Evolutionary conservation across 2,113 vertebrate genomes (phyloP).

Genomic region (Aldabrachelys gigantea): DNA sequence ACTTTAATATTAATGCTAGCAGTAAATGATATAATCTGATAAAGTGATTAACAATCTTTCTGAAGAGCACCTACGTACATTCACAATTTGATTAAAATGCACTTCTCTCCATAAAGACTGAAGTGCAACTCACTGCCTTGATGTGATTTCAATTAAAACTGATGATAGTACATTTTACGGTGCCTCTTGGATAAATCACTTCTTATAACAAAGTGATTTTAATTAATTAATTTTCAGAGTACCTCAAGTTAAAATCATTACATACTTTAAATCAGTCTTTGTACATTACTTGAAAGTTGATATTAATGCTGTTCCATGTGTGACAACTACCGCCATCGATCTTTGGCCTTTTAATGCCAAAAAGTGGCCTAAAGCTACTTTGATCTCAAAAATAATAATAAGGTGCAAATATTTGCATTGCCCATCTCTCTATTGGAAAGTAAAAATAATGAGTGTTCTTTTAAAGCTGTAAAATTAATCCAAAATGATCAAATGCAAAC

Average conservation of each 20-base stretch:
- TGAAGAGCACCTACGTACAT: conserved; percentile 6
- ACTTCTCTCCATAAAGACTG: background rate
- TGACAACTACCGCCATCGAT: background rate
- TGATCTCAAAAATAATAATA: background rate
- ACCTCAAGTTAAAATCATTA: conserved; percentile 14
- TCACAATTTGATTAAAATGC: conserved; percentile 28
- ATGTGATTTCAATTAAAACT: conserved; percentile 42
- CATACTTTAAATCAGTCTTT: background rate
- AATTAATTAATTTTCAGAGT: conserved; percentile 20
- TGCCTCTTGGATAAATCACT: conserved; percentile 24
- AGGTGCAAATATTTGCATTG: background rate
- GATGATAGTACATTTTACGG: conserved; percentile 19
- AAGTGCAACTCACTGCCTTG: background rate
- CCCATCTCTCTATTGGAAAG: background rate
- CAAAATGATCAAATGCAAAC: background rate
- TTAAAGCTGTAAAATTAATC: background rate
- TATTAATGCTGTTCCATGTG: background rate
- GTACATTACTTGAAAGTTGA: background rate
- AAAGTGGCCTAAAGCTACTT: background rate
- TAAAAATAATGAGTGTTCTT: background rate
- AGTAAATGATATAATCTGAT: conserved; percentile 28
- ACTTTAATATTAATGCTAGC: background rate
- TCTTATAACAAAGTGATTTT: conserved; percentile 22
- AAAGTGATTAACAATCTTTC: background rate
- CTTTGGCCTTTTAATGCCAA: background rate